phyloP scores from a whole-genome alignment of 1,140 invertebrate genomes.

The Leptinotarsa defecta region DNA sequence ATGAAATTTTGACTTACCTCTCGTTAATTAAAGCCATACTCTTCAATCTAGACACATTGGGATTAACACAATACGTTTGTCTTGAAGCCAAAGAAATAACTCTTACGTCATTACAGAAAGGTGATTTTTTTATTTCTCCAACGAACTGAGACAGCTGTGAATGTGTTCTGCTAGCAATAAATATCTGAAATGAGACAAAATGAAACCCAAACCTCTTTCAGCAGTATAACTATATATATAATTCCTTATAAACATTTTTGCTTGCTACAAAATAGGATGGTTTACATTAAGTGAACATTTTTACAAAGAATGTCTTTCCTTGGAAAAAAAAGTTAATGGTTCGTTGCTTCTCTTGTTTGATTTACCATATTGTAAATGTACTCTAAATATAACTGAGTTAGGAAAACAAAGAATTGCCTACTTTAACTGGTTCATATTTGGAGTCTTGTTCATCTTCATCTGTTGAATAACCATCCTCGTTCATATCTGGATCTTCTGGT shows the following conservation, averaged over 20 bases:
- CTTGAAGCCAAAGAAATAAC: slow-evolving; percentile 90
- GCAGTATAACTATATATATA: neutral
- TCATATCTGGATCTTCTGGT: slow-evolving; percentile 53
- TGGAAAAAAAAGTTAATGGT: too few species aligned
- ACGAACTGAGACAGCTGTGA: slow-evolving; percentile 95
- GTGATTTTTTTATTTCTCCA: slow-evolving; percentile 84
- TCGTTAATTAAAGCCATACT: slow-evolving; percentile 90
- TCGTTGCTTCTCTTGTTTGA: too few species aligned
- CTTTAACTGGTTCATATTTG: slow-evolving; percentile 57
- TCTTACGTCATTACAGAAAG: slow-evolving; percentile 72
- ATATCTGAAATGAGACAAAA: slow-evolving; percentile 16
- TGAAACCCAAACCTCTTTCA: neutral
- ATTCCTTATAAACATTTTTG: too few species aligned
- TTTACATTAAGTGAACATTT: too few species aligned
- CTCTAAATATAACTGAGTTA: neutral
- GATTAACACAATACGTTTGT: slow-evolving; percentile 91
- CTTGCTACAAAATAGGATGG: too few species aligned
- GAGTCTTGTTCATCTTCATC: slow-evolving; percentile 58
- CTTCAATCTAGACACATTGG: slow-evolving; percentile 75
- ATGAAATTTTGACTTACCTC: slow-evolving; percentile 57
- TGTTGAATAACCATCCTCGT: slow-evolving; percentile 59
- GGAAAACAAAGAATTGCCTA: slow-evolving; percentile 17
- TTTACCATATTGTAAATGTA: too few species aligned
- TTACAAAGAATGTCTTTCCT: too few species aligned
- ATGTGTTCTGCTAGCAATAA: slow-evolving; percentile 82